phyloP scores from a whole-genome alignment of 2,888 invertebrate species.

The Tanypteryx hageni region DNA sequence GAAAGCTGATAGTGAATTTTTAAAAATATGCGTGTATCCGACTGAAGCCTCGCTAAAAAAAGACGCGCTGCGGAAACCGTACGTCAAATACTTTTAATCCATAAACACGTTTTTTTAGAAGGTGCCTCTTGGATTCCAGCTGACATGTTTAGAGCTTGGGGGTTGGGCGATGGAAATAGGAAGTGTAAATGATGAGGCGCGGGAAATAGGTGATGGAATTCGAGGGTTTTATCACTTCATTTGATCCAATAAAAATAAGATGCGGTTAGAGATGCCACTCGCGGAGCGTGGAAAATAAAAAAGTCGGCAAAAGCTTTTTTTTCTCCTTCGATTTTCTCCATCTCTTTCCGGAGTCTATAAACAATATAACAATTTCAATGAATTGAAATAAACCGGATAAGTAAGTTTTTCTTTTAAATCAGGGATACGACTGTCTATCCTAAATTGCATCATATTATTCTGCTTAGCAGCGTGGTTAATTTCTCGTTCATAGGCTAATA shows the following conservation, averaged over 20 bases:
- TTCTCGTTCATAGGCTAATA: too few relatives aligned
- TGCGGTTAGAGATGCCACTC: not conserved
- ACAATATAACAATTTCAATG: not conserved
- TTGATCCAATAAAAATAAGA: not conserved
- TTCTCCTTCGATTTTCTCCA: not conserved
- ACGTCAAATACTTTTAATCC: conserved; percentile 23
- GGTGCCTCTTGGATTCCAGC: not conserved
- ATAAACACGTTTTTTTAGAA: conserved; percentile 24
- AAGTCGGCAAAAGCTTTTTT: not conserved
- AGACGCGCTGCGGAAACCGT: conserved; percentile 10
- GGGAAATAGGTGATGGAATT: too few relatives aligned
- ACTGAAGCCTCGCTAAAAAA: not conserved
- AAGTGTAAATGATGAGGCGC: not conserved
- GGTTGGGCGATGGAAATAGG: not conserved
- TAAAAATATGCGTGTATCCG: not conserved
- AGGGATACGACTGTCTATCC: too few relatives aligned
- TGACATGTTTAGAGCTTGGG: not conserved
- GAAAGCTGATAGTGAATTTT: not conserved
- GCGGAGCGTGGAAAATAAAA: not conserved
- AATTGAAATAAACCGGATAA: too few relatives aligned
- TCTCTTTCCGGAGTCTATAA: not conserved
- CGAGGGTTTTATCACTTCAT: not conserved
- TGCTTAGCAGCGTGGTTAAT: too few relatives aligned
- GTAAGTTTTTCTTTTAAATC: too few relatives aligned
- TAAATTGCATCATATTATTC: too few relatives aligned